phyloP scores from a whole-genome alignment of 2,888 invertebrate species.

The Caenorhabditis sp. region DNA sequence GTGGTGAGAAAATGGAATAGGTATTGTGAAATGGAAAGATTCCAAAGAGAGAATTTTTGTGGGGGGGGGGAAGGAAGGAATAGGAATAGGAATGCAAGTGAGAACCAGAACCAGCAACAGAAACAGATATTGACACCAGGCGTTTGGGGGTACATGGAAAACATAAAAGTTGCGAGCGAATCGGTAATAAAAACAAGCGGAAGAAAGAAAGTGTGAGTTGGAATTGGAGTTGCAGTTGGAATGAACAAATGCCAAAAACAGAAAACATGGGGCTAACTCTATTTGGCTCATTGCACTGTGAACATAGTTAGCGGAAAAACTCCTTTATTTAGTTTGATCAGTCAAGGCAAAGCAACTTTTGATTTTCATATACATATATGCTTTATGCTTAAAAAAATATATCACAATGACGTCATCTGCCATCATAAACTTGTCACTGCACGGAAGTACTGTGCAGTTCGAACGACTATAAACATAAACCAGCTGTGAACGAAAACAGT shows the following conservation, averaged over 20 bases:
- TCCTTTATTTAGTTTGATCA: neutral
- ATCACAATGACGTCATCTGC: neutral
- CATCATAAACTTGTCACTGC: constrained; percentile 48
- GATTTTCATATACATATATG: constrained; percentile 7
- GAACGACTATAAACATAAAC: constrained; percentile 72
- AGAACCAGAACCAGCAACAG: neutral
- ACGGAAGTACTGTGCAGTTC: constrained; percentile 69
- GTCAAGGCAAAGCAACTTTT: neutral
- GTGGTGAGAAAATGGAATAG: too few relatives aligned
- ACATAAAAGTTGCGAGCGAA: neutral
- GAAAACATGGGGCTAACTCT: neutral
- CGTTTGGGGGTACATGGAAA: neutral
- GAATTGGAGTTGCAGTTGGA: neutral
- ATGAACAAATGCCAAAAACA: neutral
- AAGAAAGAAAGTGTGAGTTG: constrained; percentile 3
- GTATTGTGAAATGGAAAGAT: too few relatives aligned
- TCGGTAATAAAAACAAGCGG: neutral
- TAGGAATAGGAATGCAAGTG: too few relatives aligned
- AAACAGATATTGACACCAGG: too few relatives aligned
- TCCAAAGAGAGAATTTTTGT: neutral
- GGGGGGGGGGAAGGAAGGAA: too few relatives aligned
- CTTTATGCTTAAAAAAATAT: neutral
- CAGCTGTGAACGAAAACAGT: constrained; percentile 67
- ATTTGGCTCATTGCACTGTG: constrained; percentile 1
- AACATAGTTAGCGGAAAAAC: neutral